Conservation (phyloP, 2,888 invertebrate genomes). For the Agrenia bidenticulata region DNA sequence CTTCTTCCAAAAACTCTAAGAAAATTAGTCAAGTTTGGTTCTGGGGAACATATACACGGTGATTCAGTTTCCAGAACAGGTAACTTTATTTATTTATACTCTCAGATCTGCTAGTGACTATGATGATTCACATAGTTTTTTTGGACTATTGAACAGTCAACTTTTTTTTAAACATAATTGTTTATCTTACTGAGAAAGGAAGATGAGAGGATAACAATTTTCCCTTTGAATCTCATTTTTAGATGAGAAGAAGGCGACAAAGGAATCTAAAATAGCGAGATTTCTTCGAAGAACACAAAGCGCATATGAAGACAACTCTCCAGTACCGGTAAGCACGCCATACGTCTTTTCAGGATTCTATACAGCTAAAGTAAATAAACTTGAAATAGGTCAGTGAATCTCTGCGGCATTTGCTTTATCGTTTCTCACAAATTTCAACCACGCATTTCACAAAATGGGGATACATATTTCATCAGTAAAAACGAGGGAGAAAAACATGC, state of each 20-base stretch:
- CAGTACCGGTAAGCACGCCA: conserved; percentile 18
- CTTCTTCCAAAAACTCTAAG: conserved; percentile 7
- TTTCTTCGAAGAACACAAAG: conserved; percentile 49
- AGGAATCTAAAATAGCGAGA: conserved; percentile 49
- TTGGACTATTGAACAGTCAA: too few relatives aligned
- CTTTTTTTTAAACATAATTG: too few relatives aligned
- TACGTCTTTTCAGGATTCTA: background rate
- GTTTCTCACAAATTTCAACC: background rate
- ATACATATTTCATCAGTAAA: too few relatives aligned
- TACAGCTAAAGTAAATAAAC: conserved; percentile 10
- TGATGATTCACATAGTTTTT: too few relatives aligned
- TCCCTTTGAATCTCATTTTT: background rate
- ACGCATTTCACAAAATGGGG: too few relatives aligned
- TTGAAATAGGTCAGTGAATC: conserved; percentile 15
- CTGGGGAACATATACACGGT: conserved; percentile 7
- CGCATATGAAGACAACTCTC: conserved; percentile 43
- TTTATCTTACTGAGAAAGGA: too few relatives aligned
- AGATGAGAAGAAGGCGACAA: conserved; percentile 34
- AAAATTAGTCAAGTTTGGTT: conserved; percentile 11
- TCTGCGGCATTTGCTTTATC: background rate
- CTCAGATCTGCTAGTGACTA: too few relatives aligned
- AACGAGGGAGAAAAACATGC: too few relatives aligned
- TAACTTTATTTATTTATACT: background rate
- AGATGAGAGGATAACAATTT: too few relatives aligned
- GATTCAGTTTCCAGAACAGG: conserved; percentile 1